Evolutionary conservation across 2,113 vertebrate species (phyloP).

Genomic region (Psammodynastes pulverulentus): DNA sequence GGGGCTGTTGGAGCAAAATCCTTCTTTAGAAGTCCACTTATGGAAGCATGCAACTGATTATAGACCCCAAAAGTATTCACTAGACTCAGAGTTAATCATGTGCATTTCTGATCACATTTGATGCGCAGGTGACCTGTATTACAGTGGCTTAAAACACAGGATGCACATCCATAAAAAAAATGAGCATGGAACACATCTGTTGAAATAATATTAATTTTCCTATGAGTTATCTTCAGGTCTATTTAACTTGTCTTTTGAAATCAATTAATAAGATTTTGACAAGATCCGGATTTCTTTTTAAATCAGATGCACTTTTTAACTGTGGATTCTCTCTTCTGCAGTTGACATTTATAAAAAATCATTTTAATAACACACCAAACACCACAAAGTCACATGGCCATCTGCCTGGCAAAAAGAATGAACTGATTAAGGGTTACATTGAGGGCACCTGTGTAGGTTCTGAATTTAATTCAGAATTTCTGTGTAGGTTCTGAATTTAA

Average conservation of each 20-base stretch:
- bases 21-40: slow-evolving; percentile 6
- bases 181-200: slow-evolving; percentile 20
- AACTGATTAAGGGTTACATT: background rate
- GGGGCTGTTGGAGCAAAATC: background rate
- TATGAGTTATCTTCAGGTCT: slow-evolving; percentile 13
- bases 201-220: slow-evolving; percentile 30
- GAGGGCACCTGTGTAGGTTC: background rate
- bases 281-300: slow-evolving; percentile 1
- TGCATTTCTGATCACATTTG: slow-evolving; percentile 21
- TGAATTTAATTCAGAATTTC: background rate
- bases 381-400: background rate
- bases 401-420: background rate
- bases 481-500: background rate
- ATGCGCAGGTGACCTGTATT: slow-evolving; percentile 1
- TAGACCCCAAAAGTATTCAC: background rate
- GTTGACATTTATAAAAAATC: background rate
- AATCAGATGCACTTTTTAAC: background rate
- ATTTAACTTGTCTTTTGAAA: slow-evolving; percentile 25
- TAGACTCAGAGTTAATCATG: slow-evolving; percentile 19
- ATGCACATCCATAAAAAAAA: background rate
- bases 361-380: background rate
- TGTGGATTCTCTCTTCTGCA: background rate
- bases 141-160: slow-evolving; percentile 2
- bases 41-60: slow-evolving; percentile 29
- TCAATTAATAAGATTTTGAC: slow-evolving; percentile 9